Evolutionary conservation across 2,113 vertebrate species (phyloP).

Genomic region (Platysternon megacephalum): DNA sequence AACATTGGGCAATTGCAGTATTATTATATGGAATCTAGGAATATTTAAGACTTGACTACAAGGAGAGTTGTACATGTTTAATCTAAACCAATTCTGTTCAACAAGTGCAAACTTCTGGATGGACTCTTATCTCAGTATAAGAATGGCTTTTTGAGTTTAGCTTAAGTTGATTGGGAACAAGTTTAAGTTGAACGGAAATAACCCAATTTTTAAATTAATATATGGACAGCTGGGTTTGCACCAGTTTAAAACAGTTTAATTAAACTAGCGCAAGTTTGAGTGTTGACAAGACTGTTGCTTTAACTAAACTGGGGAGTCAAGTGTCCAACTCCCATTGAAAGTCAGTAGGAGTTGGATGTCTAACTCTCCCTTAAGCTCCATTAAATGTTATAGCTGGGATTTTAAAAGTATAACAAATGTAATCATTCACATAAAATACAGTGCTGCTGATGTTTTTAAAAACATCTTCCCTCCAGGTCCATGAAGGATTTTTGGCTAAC

Average conservation of each 20-base stretch:
- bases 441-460: not conserved
- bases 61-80: not conserved
- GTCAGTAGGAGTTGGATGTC: not conserved
- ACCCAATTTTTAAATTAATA: not conserved
- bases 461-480: conserved; percentile 71
- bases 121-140: not conserved
- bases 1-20: not conserved
- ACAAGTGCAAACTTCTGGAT: not conserved
- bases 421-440: not conserved
- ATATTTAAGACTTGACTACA: not conserved
- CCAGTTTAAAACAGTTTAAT: not conserved
- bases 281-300: not conserved
- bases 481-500: conserved; percentile 81
- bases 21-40: not conserved
- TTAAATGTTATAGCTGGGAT: not conserved
- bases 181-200: not conserved
- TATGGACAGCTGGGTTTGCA: not conserved
- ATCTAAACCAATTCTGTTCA: not conserved
- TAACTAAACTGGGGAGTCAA: not conserved
- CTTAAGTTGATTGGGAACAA: not conserved
- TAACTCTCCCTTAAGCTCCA: not conserved
- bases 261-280: not conserved
- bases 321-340: not conserved
- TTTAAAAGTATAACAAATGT: not conserved
- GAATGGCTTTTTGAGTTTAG: not conserved